A percentile compares a stretch with the other conserved stretches of the same genome.
Conservation (phyloP, 92 coral and sea anemone genomes). For the Metridium senile region DNA sequence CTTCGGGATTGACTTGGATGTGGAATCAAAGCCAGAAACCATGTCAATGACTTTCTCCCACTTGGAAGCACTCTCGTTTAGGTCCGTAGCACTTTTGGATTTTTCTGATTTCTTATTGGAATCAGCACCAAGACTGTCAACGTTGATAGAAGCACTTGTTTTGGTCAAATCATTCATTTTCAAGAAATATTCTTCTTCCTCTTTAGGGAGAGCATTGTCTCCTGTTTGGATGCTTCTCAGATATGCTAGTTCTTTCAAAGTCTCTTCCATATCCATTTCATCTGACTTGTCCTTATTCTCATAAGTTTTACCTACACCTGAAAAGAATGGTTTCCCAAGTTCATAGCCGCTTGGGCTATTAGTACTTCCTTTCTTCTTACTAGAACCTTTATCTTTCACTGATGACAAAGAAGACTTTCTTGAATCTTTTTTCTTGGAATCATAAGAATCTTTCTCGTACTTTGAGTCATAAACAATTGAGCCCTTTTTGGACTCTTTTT, state of each 20-base stretch:
- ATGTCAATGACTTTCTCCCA: slow-evolving; percentile 44
- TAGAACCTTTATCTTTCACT: not conserved
- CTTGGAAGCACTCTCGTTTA: slow-evolving; percentile 26
- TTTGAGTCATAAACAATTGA: slow-evolving; percentile 14
- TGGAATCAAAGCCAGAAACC: slow-evolving; percentile 1
- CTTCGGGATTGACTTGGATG: not conserved
- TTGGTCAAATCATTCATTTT: slow-evolving; percentile 37
- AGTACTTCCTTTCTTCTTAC: slow-evolving; percentile 1
- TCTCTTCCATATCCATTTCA: slow-evolving; percentile 25
- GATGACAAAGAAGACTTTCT: not conserved
- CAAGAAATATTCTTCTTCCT: slow-evolving; percentile 44
- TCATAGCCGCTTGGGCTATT: slow-evolving; percentile 46
- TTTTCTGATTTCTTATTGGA: not conserved
- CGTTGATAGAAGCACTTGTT: not conserved
- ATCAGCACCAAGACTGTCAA: not conserved
- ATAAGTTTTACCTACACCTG: not conserved
- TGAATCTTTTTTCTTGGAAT: slow-evolving; percentile 7
- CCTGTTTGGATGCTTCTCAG: slow-evolving; percentile 47
- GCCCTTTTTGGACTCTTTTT: slow-evolving; percentile 17
- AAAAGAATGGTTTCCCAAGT: slow-evolving; percentile 70
- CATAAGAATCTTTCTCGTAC: not conserved
- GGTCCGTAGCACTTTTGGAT: slow-evolving; percentile 11
- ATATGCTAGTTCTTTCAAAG: slow-evolving; percentile 43
- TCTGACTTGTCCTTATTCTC: not conserved
- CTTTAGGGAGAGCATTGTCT: slow-evolving; percentile 35